A percentile compares a stretch with the other conserved stretches of the same genome.
These are phyloP conservation scores for Apis dorsata DNA, from an alignment of 1,140 invertebrate species.

Conservation along the genomic window DNA sequence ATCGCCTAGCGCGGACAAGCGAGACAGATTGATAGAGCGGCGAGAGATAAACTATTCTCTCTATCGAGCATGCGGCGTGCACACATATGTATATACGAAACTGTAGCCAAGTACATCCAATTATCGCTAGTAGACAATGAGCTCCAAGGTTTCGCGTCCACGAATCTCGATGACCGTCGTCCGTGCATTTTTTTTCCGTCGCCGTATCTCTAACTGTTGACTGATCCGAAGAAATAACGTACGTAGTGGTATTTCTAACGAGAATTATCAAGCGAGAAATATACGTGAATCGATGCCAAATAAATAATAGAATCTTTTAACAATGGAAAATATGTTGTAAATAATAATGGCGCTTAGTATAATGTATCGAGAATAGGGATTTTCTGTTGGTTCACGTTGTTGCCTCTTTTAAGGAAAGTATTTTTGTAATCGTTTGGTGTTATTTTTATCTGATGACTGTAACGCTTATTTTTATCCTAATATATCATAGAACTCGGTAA, in stretches of 20 bases:
- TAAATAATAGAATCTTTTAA: too few species aligned
- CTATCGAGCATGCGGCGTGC: not conserved
- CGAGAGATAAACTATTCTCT: constrained; percentile 55
- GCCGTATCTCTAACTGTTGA: constrained; percentile 25
- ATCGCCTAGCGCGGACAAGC: constrained; percentile 46
- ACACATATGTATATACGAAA: constrained; percentile 29
- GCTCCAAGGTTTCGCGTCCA: constrained; percentile 54
- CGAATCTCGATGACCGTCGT: constrained; percentile 57
- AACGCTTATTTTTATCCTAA: too few species aligned
- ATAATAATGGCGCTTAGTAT: too few species aligned
- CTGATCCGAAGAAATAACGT: not conserved
- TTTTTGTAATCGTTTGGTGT: too few species aligned
- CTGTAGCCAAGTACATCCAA: constrained; percentile 52
- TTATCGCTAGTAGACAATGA: constrained; percentile 61
- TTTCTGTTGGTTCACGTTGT: too few species aligned
- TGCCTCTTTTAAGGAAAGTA: too few species aligned
- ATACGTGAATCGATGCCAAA: not conserved
- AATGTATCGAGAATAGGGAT: too few species aligned
- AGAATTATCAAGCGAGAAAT: not conserved
- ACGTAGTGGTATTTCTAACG: not conserved
- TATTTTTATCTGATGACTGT: too few species aligned
- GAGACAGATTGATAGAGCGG: constrained; percentile 43
- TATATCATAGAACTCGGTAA: too few species aligned
- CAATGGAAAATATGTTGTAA: too few species aligned
- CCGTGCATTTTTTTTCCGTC: constrained; percentile 20